These are phyloP conservation scores for Anisognathus igniventris DNA, from an alignment of 2,797 vertebrate genomes.

Conservation along the genomic window DNA sequence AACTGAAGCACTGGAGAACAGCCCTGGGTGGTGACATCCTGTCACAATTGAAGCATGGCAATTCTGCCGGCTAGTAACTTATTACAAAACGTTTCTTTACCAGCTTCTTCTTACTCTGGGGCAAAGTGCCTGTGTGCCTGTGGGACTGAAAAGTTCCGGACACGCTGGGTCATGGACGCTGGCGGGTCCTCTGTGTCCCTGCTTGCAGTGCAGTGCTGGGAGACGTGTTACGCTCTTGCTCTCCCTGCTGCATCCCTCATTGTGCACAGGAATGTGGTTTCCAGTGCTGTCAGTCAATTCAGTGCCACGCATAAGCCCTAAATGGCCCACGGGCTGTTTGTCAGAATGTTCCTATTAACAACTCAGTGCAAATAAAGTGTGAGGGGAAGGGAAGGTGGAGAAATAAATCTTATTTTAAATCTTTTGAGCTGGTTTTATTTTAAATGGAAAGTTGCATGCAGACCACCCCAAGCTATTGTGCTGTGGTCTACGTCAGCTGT, in stretches of 20 bases:
- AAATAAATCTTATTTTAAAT: conserved; percentile 56
- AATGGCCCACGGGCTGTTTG: conserved; percentile 43
- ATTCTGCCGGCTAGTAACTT: conserved; percentile 26
- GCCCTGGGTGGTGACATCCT: conserved; percentile 48
- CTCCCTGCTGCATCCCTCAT: not conserved
- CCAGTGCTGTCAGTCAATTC: conserved; percentile 16
- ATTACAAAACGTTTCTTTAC: conserved; percentile 36
- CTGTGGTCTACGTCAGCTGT: conserved; percentile 20
- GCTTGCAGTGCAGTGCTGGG: not conserved
- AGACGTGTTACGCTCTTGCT: not conserved
- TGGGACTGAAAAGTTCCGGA: not conserved
- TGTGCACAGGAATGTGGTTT: not conserved
- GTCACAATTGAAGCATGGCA: conserved; percentile 47
- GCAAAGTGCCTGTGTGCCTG: not conserved
- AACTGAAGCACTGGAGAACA: not conserved
- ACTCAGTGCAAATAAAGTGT: conserved; percentile 45
- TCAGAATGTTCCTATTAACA: conserved; percentile 63
- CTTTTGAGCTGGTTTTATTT: conserved; percentile 49
- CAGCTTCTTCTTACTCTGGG: conserved; percentile 1
- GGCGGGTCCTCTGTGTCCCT: not conserved
- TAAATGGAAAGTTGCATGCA: conserved; percentile 20
- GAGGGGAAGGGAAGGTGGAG: conserved; percentile 56
- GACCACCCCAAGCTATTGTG: conserved; percentile 64
- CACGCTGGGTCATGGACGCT: not conserved
- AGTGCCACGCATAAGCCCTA: not conserved